Evolutionary conservation across 2,113 vertebrate species (phyloP).

Genomic region (Chrysemys picta): DNA sequence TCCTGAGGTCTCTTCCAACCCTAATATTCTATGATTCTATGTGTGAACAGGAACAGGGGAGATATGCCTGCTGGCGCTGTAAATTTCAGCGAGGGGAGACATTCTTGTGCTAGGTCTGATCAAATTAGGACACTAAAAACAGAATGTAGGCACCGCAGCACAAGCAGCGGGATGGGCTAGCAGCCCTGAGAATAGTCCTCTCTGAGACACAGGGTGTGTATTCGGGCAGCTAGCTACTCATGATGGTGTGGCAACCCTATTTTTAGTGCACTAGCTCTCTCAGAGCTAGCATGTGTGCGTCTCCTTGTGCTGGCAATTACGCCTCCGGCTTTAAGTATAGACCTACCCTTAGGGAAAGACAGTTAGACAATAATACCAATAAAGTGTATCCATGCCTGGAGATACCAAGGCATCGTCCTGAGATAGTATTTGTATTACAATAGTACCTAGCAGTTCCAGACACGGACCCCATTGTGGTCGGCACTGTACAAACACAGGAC

Average conservation of each 20-base stretch:
- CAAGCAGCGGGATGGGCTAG: no score
- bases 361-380: constrained; percentile 19
- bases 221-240: background rate
- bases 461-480: background rate
- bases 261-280: background rate
- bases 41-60: constrained; percentile 61
- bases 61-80: constrained; percentile 16
- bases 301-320: background rate
- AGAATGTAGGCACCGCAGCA: background rate
- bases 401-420: background rate
- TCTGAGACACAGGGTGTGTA: no score
- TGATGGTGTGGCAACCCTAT: background rate
- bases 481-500: background rate
- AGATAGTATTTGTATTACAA: accelerated
- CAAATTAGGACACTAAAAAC: background rate
- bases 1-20: no score
- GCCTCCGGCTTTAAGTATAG: background rate
- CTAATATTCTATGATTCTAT: no score
- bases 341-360: constrained; percentile 51
- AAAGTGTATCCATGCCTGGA: accelerated
- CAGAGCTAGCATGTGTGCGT: background rate
- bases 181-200: no score
- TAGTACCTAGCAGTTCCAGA: background rate
- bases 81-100: no score
- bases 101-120: background rate